Percentiles rank a stretch among this genome's conserved stretches.
Conservation (phyloP, 2,797 vertebrate genomes). For the Anguilla megastoma region DNA sequence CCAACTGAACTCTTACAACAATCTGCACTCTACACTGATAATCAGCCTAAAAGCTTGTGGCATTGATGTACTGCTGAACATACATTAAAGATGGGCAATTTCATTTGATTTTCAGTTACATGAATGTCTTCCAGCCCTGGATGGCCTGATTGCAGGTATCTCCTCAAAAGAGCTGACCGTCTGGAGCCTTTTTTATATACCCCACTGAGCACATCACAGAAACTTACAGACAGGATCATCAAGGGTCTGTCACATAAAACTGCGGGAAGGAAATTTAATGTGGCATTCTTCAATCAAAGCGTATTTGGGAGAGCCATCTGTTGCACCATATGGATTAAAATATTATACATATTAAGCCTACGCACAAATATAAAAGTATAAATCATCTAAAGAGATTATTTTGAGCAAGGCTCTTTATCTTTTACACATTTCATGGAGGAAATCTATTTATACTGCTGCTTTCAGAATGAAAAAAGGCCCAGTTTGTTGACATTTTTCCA, state of each 20-base stretch:
- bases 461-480: not conserved
- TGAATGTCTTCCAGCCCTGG: not conserved
- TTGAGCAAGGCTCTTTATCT: not conserved
- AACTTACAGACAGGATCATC: not conserved
- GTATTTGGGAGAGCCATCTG: not conserved
- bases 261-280: not conserved
- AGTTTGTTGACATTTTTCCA: not conserved
- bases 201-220: not conserved
- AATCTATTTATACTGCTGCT: not conserved
- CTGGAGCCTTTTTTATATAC: not conserved
- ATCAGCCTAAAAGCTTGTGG: slow-evolving; percentile 9
- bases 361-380: not conserved
- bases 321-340: not conserved
- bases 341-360: not conserved
- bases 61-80: slow-evolving; percentile 2
- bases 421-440: not conserved
- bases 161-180: not conserved
- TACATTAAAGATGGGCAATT: slow-evolving; percentile 1
- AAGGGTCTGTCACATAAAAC: not conserved
- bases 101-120: not conserved
- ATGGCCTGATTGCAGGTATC: not conserved
- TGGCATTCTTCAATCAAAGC: not conserved
- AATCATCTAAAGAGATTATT: not conserved
- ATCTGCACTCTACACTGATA: not conserved
- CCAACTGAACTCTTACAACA: not conserved